A percentile compares a stretch with the other conserved stretches of the same genome.
phyloP scores from a whole-genome alignment of 30 jellyfish, hydroid and myxozoan species.

The Aurelia sp. region DNA sequence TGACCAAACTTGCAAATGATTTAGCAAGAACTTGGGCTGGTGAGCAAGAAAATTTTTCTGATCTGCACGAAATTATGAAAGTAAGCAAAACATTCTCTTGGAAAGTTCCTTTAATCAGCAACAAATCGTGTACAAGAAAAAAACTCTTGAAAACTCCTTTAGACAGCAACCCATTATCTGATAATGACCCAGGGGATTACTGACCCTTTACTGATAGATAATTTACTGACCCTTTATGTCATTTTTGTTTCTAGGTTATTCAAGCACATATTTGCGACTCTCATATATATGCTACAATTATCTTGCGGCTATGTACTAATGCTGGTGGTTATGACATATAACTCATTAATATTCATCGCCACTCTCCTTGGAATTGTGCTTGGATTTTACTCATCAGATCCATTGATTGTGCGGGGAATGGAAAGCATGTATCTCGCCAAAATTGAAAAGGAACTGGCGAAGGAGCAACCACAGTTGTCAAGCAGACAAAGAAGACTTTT shows the following conservation, averaged over 20 bases:
- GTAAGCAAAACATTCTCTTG: too few species aligned
- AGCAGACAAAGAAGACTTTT: conserved; percentile 16
- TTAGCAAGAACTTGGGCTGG: too few species aligned
- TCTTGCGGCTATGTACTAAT: conserved; percentile 52
- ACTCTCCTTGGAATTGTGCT: conserved; percentile 58
- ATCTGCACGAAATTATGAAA: too few species aligned
- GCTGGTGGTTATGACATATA: conserved; percentile 74
- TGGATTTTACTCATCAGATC: conserved; percentile 74
- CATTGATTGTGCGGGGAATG: conserved; percentile 63
- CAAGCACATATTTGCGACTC: conserved; percentile 47
- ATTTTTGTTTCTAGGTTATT: conserved; percentile 29
- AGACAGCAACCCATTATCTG: too few species aligned
- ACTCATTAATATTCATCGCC: conserved; percentile 34
- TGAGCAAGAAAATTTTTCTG: too few species aligned
- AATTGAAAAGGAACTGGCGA: not conserved
- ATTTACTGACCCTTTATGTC: too few species aligned
- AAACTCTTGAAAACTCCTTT: too few species aligned
- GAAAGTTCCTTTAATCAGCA: too few species aligned
- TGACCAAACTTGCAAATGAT: too few species aligned
- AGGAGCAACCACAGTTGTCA: not conserved
- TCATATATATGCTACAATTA: conserved; percentile 59
- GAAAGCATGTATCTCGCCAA: conserved; percentile 48
- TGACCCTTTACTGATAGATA: too few species aligned
- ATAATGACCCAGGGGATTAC: too few species aligned
- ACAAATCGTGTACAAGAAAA: too few species aligned